Base-by-base conservation (phyloP, 2,888 invertebrate genomes). In the Uloborus plumipes region DNA sequence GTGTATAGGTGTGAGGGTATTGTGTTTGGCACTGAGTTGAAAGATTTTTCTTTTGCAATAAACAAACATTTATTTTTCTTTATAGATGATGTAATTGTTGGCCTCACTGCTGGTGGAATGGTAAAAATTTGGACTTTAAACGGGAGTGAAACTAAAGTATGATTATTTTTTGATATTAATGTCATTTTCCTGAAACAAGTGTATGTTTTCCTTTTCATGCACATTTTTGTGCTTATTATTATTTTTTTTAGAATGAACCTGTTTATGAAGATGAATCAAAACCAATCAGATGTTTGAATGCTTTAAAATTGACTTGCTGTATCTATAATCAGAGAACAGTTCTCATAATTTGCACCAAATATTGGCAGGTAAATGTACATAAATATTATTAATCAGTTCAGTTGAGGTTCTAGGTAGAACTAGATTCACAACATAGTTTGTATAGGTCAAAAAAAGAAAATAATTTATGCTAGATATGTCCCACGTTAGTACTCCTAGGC, bases 91-190 rank as follows among this genome's bases (percentile, higher is more conserved):
- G 97, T 98, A 1, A 96, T 98, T 0, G 90, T 99, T 86, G 98
- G 97, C 1, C 93, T 98, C 71, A 97, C 98, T 7, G 97, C 97
- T 39, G 96, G 97, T 15, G 98, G 98, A 0, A 96, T 96, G 73
- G 97, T 98, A 0, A 98, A 98, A 91, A 96, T 98, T 0, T 98
- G 98, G 98, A 97, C 97, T 0, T 91, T 98, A 4, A 91, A 94
- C 51, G 96, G 96, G 2, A 94, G 94, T 86, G 97, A 97, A 88
- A 93, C 94, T 87, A 95, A 95, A 88, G 89, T 89, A 81, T 58
- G 20, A 47, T 47, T 11, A 14, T 65, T 31, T 31, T 31, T 39
- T 65, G 7, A 16, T 65, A 4, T 15, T n/a, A 7, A 22, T 26
- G 26, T 2, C 26, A 26, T 26, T 26, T 26, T 26, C 4, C 26